Conservation (phyloP, 2,888 invertebrate species). For the Neoaliturus tenellus region DNA sequence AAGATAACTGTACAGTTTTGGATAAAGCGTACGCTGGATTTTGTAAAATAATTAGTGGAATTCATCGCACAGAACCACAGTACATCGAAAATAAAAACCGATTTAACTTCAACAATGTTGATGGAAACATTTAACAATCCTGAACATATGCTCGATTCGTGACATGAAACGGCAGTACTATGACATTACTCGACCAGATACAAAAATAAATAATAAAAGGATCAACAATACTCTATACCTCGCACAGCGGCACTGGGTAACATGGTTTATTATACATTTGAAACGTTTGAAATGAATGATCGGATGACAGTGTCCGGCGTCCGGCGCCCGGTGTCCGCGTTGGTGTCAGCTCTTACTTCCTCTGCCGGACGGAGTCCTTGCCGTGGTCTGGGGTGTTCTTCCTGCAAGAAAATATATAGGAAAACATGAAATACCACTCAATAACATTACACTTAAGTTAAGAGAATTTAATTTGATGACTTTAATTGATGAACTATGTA, state of each 20-base stretch:
- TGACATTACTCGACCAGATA: conserved; percentile 9
- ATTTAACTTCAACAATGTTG: neutral
- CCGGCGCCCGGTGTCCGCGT: too few species aligned
- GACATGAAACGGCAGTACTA: neutral
- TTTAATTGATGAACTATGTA: too few species aligned
- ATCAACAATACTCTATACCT: conserved; percentile 34
- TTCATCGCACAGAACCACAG: neutral
- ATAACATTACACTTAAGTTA: too few species aligned
- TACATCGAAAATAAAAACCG: conserved; percentile 1
- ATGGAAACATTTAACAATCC: conserved; percentile 21
- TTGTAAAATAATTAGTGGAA: neutral
- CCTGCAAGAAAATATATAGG: too few species aligned
- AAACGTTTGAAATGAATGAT: conserved; percentile 44
- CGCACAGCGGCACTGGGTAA: conserved; percentile 25
- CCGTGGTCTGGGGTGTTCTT: conserved; percentile 70
- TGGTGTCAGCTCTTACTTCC: conserved; percentile 67
- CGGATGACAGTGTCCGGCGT: neutral
- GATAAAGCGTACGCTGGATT: conserved; percentile 1
- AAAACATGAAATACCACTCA: too few species aligned
- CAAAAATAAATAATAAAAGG: conserved; percentile 48
- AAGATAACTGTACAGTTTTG: conserved; percentile 39
- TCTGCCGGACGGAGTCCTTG: conserved; percentile 69
- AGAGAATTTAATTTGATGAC: too few species aligned
- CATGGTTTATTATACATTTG: conserved; percentile 43
- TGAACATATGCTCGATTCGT: neutral